These are phyloP conservation scores for Eupithecia exiguata DNA, from an alignment of 2,888 invertebrate genomes.

Conservation along the genomic window DNA sequence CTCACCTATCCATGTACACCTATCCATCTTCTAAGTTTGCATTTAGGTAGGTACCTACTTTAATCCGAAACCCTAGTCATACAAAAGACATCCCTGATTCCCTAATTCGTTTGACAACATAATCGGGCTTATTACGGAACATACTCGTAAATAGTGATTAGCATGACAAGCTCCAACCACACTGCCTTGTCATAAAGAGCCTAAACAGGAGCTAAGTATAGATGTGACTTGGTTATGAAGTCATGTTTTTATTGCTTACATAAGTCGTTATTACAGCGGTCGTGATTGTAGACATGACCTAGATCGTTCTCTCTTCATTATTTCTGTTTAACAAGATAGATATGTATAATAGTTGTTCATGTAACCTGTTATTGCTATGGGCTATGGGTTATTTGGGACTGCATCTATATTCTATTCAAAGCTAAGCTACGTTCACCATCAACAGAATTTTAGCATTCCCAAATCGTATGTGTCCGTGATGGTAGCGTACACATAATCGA, in stretches of 20 bases:
- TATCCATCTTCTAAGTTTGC: not conserved
- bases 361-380: not conserved
- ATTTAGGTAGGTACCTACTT: not conserved
- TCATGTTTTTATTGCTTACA: slow-evolving; percentile 35
- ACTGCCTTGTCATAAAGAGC: slow-evolving; percentile 1
- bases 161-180: slow-evolving; percentile 27
- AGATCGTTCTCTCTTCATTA: slow-evolving; percentile 14
- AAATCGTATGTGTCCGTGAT: no score
- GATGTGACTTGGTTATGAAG: slow-evolving; percentile 37
- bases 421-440: not conserved
- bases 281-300: slow-evolving; percentile 34
- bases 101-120: slow-evolving; percentile 10
- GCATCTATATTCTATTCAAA: not conserved
- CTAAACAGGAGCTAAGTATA: slow-evolving; percentile 32
- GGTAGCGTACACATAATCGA: no score
- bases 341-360: no score
- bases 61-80: not conserved
- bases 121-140: slow-evolving; percentile 17
- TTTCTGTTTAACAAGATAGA: not conserved
- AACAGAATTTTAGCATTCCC: not conserved
- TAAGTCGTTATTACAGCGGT: slow-evolving; percentile 28
- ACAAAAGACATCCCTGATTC: not conserved
- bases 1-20: no score
- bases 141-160: slow-evolving; percentile 36
- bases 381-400: not conserved